Conservation (phyloP, 92 coral and sea anemone species). For the Muricea muricata region DNA sequence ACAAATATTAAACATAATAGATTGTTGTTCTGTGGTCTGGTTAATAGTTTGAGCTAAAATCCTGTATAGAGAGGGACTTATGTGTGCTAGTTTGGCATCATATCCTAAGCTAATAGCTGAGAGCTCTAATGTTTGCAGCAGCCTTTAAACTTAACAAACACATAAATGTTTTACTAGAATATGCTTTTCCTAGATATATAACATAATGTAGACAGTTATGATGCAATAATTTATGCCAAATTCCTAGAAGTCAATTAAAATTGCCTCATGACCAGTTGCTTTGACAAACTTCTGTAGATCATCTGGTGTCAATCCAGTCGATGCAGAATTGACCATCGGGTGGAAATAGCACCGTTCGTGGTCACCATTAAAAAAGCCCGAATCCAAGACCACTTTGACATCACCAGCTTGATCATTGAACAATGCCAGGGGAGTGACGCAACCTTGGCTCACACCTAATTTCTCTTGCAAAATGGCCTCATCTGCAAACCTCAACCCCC, state of each 20-base stretch:
- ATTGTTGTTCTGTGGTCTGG: too few relatives aligned
- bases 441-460: conserved; percentile 97
- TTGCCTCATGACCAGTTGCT: conserved; percentile 97
- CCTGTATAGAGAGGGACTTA: too few relatives aligned
- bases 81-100: too few relatives aligned
- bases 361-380: conserved; percentile 72
- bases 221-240: background rate
- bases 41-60: too few relatives aligned
- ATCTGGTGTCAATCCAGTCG: conserved; percentile 78
- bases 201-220: background rate
- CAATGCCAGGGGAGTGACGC: conserved; percentile 87
- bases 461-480: conserved; percentile 85
- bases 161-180: too few relatives aligned
- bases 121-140: too few relatives aligned
- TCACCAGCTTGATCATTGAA: conserved; percentile 82
- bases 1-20: too few relatives aligned
- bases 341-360: conserved; percentile 83
- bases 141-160: too few relatives aligned
- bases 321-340: conserved; percentile 95
- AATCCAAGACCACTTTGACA: conserved; percentile 86
- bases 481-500: conserved; percentile 97
- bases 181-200: background rate
- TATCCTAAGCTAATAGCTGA: too few relatives aligned
- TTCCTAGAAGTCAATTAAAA: conserved; percentile 67
- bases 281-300: conserved; percentile 84